Base-by-base conservation (phyloP, 1,140 invertebrate genomes). In the Diorhabda carinulata region DNA sequence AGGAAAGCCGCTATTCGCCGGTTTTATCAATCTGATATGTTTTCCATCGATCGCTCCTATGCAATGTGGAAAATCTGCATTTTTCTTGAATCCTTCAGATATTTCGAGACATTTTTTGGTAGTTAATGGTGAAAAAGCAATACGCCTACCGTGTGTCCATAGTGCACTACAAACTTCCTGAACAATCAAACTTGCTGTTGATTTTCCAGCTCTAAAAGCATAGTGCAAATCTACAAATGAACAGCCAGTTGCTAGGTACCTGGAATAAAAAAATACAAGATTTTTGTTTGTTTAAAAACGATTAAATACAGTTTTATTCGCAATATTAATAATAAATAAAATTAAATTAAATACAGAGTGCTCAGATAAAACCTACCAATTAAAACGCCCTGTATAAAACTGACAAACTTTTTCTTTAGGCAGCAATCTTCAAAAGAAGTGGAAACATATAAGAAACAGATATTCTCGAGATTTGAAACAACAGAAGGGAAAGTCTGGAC, bases 81-180 rank as follows among this genome's bases (percentile, higher is more conserved):
- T 25, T 25, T 25, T 25, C 25, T 25, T 25, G 25, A 25, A 25
- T 25, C 25, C 25, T 25, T 25, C 25, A 25, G 68, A 52, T 59
- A 72, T 72, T 68, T 73, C 6, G 40, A 61, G 8, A 61, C 61
- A 64, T 64, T 69, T 73, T 52, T 68, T 58, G 59, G 68, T 77
- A 70, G 69, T 74, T 72, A 67, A 65, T 68, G 68, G 44, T 77
- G 67, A 42, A 67, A 80, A 65, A 59, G 60, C 67, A 52, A 67
- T 61, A 67, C 73, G 69, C 66, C 72, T 73, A 69, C 75, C 67
- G 56, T 69, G 57, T 70, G 74, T 73, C 78, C 78, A 81, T 58
- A 81, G 69, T 62, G 70, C 69, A 72, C 73, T 56, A 73, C 75
- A 81, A 52, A 75, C 76, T 74, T 77, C 72, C 68, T 73, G 61